A percentile compares a stretch with the other conserved stretches of the same genome.
phyloP scores from a whole-genome alignment of 2,797 vertebrate genomes.

The Microtus obscurus region DNA sequence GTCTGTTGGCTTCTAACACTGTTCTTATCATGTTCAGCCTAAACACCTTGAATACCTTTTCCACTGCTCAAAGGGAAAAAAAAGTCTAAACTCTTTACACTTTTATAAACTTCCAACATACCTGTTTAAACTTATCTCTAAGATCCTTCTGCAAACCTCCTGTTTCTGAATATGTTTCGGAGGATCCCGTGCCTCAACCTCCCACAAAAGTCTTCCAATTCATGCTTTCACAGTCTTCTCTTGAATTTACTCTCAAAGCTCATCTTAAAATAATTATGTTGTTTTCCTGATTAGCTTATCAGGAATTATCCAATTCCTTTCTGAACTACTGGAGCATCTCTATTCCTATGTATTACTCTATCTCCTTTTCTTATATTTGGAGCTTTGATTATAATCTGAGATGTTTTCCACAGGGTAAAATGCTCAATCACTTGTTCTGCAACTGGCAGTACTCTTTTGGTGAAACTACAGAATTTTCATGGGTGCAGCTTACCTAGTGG shows the following conservation, averaged over 20 bases:
- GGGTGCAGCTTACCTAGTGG: not conserved
- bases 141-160: not conserved
- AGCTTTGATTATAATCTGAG: not conserved
- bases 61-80: slow-evolving; percentile 29
- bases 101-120: slow-evolving; percentile 34
- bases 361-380: not conserved
- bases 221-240: not conserved
- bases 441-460: not conserved
- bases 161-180: not conserved
- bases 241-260: not conserved
- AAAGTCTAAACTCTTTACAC: not conserved
- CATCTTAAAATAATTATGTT: not conserved
- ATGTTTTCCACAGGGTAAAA: not conserved
- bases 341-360: not conserved
- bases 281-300: slow-evolving; percentile 32
- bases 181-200: not conserved
- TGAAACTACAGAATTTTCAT: not conserved
- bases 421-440: not conserved
- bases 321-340: not conserved
- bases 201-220: not conserved
- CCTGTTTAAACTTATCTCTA: not conserved
- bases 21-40: slow-evolving; percentile 8
- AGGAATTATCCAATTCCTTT: not conserved
- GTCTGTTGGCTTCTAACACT: not conserved
- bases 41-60: not conserved